phyloP scores from a whole-genome alignment of 2,797 vertebrate species.

The Microctenopoma stevenorrisi region DNA sequence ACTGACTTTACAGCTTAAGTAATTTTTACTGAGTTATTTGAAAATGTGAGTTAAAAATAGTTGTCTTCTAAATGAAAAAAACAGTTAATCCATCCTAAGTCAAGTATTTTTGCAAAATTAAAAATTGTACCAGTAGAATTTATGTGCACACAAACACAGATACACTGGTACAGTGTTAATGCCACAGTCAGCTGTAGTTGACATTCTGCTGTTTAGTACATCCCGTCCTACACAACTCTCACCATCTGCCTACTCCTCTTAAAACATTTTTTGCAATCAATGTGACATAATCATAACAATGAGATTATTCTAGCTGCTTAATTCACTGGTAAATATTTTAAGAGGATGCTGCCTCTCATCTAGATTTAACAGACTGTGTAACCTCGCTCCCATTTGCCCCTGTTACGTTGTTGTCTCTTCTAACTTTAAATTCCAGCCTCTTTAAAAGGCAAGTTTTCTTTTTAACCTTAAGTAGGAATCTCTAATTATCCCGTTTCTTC shows the following conservation, averaged over 20 bases:
- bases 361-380: neutral
- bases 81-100: neutral
- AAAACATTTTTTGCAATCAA: conserved; percentile 1
- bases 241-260: conserved; percentile 56
- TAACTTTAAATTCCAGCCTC: conserved; percentile 20
- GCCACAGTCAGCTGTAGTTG: conserved; percentile 54
- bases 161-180: conserved; percentile 26
- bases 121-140: neutral
- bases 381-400: neutral
- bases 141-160: conserved; percentile 8
- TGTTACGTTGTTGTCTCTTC: neutral
- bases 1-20: neutral
- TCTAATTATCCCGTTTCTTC: conserved; percentile 52
- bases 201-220: conserved; percentile 55
- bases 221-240: conserved; percentile 46
- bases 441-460: conserved; percentile 35
- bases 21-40: neutral
- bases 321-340: neutral
- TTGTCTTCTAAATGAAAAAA: neutral
- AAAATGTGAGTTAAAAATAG: neutral
- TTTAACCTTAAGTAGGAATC: conserved; percentile 43
- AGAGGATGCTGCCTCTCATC: neutral
- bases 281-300: conserved; percentile 30
- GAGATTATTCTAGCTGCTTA: neutral
- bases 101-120: neutral